phyloP scores from a whole-genome alignment of 2,888 invertebrate species.

The Hypomecis atomaria region DNA sequence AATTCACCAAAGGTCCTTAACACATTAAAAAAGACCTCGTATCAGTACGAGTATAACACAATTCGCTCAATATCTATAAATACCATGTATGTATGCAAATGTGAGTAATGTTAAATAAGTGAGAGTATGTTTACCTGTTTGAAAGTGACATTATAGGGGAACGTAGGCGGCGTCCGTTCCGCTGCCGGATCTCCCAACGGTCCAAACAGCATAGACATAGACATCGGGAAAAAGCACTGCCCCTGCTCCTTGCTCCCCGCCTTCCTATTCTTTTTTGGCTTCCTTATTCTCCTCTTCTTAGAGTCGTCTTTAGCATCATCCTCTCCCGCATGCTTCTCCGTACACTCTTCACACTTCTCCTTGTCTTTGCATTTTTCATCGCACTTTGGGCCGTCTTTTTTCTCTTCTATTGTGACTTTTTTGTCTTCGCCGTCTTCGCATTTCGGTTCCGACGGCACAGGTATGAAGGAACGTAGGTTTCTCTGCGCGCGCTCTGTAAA shows the following conservation, averaged over 20 bases:
- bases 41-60: too few relatives aligned
- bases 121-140: constrained; percentile 86
- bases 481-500: constrained; percentile 76
- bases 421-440: constrained; percentile 64
- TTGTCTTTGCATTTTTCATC: constrained; percentile 59
- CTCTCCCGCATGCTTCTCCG: constrained; percentile 44
- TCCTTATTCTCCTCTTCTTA: constrained; percentile 68
- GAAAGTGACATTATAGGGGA: constrained; percentile 96
- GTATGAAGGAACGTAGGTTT: constrained; percentile 75
- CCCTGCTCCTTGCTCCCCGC: constrained; percentile 69
- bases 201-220: constrained; percentile 95
- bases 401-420: constrained; percentile 62
- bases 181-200: constrained; percentile 86
- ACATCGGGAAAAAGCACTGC: constrained; percentile 90
- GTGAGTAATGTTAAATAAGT: too few relatives aligned
- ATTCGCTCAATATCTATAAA: too few relatives aligned
- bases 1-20: too few relatives aligned
- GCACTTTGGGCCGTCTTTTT: constrained; percentile 61
- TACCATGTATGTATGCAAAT: too few relatives aligned
- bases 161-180: constrained; percentile 83
- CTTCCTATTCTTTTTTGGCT: constrained; percentile 75
- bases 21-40: too few relatives aligned
- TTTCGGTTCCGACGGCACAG: constrained; percentile 71
- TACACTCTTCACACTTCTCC: constrained; percentile 68
- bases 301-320: constrained; percentile 68